Conservation (phyloP, 2,113 vertebrate genomes). For the Eptesicus fuscus region DNA sequence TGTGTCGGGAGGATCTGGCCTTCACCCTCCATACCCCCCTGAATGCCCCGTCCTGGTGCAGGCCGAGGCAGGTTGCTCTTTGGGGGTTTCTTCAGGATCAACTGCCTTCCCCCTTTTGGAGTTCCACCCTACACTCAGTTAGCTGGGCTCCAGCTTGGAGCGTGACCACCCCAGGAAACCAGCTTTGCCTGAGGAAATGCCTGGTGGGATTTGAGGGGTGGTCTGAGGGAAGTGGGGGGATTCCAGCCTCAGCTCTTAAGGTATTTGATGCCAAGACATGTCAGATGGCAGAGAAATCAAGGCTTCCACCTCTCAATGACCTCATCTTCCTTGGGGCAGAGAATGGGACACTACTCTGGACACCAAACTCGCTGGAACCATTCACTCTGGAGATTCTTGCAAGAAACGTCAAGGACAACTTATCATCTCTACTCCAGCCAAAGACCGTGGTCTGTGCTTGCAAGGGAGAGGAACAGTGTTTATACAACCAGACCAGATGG, state of each 20-base stretch:
- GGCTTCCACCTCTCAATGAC: neutral
- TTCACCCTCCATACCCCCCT: neutral
- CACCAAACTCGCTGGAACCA: slow-evolving; percentile 24
- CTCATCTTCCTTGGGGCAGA: slow-evolving; percentile 42
- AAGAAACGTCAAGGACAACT: neutral
- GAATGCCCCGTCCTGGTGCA: neutral
- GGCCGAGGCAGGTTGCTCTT: neutral
- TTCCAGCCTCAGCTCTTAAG: neutral
- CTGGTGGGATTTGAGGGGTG: neutral
- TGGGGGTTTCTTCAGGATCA: neutral
- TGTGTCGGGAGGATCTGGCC: neutral
- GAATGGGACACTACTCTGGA: slow-evolving; percentile 70
- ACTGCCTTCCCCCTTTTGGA: neutral
- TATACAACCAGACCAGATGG: slow-evolving; percentile 31
- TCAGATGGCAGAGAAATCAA: neutral
- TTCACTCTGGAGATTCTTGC: slow-evolving; percentile 67
- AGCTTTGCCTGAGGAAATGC: neutral
- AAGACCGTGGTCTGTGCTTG: slow-evolving; percentile 63
- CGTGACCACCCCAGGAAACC: neutral
- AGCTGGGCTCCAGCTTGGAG: neutral
- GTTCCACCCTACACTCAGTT: neutral
- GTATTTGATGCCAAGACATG: neutral
- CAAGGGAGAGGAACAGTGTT: slow-evolving; percentile 7
- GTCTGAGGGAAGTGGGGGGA: accelerated
- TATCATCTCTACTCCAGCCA: slow-evolving; percentile 40